Evolutionary conservation across 2,888 invertebrate species (phyloP), one percentile per base, ranked within the genome.

Genomic region (Athripsodes cinereus): DNA sequence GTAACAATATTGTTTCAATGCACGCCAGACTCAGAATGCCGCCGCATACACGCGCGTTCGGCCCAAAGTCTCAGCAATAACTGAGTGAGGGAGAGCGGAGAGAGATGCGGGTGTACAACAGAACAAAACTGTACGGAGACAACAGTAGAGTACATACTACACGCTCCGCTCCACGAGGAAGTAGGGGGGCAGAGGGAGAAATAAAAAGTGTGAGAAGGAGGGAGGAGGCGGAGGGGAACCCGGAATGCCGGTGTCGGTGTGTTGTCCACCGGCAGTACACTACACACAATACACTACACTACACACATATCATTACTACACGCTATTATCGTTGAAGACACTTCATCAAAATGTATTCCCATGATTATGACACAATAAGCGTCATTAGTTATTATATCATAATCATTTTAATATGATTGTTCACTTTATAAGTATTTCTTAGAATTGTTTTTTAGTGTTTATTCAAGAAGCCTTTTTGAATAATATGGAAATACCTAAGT

Each of bases 41-140:
- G 51, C 52, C 59, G 52, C 48, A 6, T 11, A 44, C 52, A 35
- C 48, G 57, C 40, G 52, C 50, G 51, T n/a, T 22, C 53, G 48
- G 58, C 58, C 52, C 55, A 55, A 61, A 53, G 54, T 51, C 73
- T 74, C 73, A 77, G 74, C 77, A 75, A 74, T 71, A 76, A 74
- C 73, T 75, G 75, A 71, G 70, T 22, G 57, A 40, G 53, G 57
- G 76, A 71, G 72, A 73, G 73, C 50, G 57, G 76, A 71, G 72
- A 73, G 73, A 69, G 69, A 58, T 44, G 55, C 51, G 52, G 55
- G 72, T 31, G 55, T 18, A 35, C 50, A 35, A 47, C 47, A 52
- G 34, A 48, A 16, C 20, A 11, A 40, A n/a, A 13, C 22, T 22
- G 5, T 26, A 26, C 26, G 3, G 3, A 10, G 26, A 26, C 22